Evolutionary conservation across 2,797 vertebrate species (phyloP).

Genomic region (Alfaro cultratus): DNA sequence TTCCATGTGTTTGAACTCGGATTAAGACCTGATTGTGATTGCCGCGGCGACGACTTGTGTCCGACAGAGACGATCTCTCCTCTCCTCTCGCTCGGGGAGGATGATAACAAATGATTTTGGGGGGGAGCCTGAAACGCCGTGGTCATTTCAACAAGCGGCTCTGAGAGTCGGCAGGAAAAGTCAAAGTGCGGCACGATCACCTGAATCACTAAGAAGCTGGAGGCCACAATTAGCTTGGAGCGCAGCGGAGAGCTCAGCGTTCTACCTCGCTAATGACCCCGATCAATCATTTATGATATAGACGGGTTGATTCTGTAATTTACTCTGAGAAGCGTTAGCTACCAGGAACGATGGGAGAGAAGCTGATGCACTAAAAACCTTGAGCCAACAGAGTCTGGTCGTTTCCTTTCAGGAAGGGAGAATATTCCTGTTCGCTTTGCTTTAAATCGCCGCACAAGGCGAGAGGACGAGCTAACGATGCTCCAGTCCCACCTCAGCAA

Average conservation of each 20-base stretch:
- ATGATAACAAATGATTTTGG: conserved; percentile 70
- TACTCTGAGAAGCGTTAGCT: conserved; percentile 45
- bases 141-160: conserved; percentile 61
- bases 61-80: conserved; percentile 49
- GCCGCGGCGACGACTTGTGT: conserved; percentile 68
- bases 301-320: conserved; percentile 59
- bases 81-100: conserved; percentile 18
- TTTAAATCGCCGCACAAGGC: conserved; percentile 17
- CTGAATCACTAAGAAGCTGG: conserved; percentile 56
- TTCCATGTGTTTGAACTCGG: conserved; percentile 63
- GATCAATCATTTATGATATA: conserved; percentile 73
- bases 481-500: conserved; percentile 8
- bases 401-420: conserved; percentile 23
- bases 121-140: conserved; percentile 55
- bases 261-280: conserved; percentile 61
- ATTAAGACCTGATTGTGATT: conserved; percentile 58
- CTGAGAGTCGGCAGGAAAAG: conserved; percentile 53
- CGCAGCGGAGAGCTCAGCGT: conserved; percentile 35
- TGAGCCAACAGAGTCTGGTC: conserved; percentile 12
- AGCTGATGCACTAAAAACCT: conserved; percentile 44
- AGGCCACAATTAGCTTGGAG: conserved; percentile 57
- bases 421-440: conserved; percentile 30
- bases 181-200: conserved; percentile 68
- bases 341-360: conserved; percentile 51
- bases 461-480: conserved; percentile 38